phyloP scores from a whole-genome alignment of 2,113 vertebrate genomes.

The Chunga burmeisteri region DNA sequence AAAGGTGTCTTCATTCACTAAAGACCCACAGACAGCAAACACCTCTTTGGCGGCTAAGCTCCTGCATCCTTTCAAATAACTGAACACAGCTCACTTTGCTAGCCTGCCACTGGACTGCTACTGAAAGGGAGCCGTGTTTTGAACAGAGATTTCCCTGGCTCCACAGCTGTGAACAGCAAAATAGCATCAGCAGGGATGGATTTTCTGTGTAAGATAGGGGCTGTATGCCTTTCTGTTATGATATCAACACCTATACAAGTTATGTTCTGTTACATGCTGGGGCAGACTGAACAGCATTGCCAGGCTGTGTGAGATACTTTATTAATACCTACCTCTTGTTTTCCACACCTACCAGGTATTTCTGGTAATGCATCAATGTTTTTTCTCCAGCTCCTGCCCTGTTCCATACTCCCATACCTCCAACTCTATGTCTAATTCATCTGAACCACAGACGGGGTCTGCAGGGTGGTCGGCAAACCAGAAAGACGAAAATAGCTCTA shows the following conservation, averaged over 20 bases:
- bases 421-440: neutral
- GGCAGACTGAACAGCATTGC: neutral
- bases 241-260: too few species aligned
- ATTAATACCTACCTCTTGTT: neutral
- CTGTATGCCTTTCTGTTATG: neutral
- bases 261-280: neutral
- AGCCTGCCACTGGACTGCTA: neutral
- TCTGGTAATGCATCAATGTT: neutral
- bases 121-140: neutral
- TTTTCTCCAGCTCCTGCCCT: neutral
- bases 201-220: rapidly evolving
- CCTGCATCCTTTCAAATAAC: neutral
- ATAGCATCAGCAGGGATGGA: neutral
- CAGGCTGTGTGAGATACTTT: neutral
- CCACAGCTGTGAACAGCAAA: rapidly evolving
- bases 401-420: neutral
- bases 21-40: neutral
- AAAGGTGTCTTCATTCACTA: neutral
- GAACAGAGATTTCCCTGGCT: neutral
- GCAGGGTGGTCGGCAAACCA: neutral
- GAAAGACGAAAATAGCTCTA: neutral
- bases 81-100: neutral
- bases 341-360: neutral
- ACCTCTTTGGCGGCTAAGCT: neutral
- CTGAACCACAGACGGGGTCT: neutral